These are phyloP conservation scores for Cosmia trapezina DNA, from an alignment of 2,888 invertebrate genomes.

Conservation along the genomic window DNA sequence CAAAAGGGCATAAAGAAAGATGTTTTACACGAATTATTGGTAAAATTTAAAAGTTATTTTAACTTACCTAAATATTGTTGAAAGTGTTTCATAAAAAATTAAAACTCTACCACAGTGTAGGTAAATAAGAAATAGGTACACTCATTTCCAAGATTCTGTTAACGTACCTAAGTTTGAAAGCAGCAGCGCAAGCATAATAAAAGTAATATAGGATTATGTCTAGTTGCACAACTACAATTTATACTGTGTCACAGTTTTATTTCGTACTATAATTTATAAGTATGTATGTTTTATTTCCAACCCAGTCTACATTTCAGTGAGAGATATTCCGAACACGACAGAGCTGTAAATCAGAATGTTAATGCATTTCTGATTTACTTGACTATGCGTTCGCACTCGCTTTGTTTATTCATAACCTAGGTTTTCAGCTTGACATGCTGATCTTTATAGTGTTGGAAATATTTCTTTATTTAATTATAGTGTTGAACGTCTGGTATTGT, in stretches of 20 bases:
- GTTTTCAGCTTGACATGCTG: slow-evolving; percentile 9
- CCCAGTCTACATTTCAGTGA: not conserved
- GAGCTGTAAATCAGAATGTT: slow-evolving; percentile 32
- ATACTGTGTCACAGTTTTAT: slow-evolving; percentile 12
- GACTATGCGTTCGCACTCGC: slow-evolving; percentile 4
- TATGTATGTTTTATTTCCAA: not conserved
- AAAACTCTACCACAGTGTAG: not conserved
- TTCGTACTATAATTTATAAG: not conserved
- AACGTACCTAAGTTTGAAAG: not conserved
- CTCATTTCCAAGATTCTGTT: not conserved
- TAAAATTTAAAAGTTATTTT: not conserved
- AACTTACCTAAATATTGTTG: not conserved
- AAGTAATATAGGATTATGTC: slow-evolving; percentile 5
- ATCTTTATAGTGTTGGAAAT: slow-evolving; percentile 3
- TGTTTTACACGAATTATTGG: not conserved
- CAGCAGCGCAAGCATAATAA: not conserved
- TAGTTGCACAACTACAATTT: not conserved
- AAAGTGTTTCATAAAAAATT: not conserved
- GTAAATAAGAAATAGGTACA: too few species aligned
- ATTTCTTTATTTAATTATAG: not conserved
- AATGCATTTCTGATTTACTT: slow-evolving; percentile 42
- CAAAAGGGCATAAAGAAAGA: not conserved
- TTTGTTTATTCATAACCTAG: slow-evolving; percentile 25
- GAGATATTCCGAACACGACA: slow-evolving; percentile 22
- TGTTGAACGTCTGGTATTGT: not conserved